Evolutionary conservation across 2,888 invertebrate species (phyloP).

Genomic region (Copidosoma aretas): DNA sequence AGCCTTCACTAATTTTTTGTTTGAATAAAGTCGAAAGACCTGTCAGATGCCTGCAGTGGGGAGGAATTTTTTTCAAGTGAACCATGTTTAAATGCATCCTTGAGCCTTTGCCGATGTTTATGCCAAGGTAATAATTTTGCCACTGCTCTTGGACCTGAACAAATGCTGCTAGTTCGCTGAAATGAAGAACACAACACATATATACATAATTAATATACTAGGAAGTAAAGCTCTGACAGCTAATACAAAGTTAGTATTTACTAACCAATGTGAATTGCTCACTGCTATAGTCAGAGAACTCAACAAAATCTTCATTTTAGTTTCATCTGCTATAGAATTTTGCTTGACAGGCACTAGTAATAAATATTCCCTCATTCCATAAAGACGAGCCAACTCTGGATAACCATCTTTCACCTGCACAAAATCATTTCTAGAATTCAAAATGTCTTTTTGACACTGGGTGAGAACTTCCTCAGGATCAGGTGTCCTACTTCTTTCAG

Average conservation of each 20-base stretch:
- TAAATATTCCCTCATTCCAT: slow-evolving; percentile 83
- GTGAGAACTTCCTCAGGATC: slow-evolving; percentile 50
- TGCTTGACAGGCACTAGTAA: slow-evolving; percentile 73
- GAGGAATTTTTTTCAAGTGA: slow-evolving; percentile 80
- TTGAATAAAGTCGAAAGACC: slow-evolving; percentile 86
- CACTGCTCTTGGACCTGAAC: slow-evolving; percentile 83
- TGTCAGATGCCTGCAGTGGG: slow-evolving; percentile 82
- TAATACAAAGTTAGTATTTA: not conserved
- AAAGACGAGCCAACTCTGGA: slow-evolving; percentile 73
- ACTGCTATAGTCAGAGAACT: slow-evolving; percentile 85
- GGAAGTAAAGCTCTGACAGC: too few relatives aligned
- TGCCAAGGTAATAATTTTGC: slow-evolving; percentile 82
- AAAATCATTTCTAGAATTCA: slow-evolving; percentile 69
- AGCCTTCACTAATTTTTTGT: slow-evolving; percentile 75
- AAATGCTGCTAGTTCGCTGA: slow-evolving; percentile 81
- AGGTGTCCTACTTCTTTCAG: slow-evolving; percentile 39
- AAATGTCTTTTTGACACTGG: slow-evolving; percentile 65
- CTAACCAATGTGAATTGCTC: slow-evolving; percentile 78
- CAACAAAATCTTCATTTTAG: slow-evolving; percentile 77
- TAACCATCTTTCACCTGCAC: slow-evolving; percentile 59
- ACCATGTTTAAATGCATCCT: slow-evolving; percentile 90
- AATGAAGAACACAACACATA: slow-evolving; percentile 47
- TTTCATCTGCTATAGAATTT: slow-evolving; percentile 70
- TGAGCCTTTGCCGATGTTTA: slow-evolving; percentile 77
- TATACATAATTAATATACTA: not conserved